These are phyloP conservation scores for Eulemur rufifrons DNA, from an alignment of 2,113 vertebrate genomes.

Conservation along the genomic window DNA sequence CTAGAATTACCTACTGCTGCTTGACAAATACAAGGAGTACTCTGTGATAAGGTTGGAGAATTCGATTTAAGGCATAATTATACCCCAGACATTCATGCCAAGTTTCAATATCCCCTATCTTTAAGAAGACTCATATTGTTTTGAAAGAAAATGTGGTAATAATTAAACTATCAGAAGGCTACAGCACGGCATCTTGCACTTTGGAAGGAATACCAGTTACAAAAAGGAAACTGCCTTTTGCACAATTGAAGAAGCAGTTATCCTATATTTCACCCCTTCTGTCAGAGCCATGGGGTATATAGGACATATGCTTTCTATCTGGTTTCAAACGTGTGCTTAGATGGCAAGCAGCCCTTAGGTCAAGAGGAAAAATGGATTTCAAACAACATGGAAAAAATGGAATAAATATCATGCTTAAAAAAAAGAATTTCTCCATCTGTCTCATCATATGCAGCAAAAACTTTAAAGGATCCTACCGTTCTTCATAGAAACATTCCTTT, in stretches of 20 bases:
- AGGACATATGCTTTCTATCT: slow-evolving; percentile 54
- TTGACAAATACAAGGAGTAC: background rate
- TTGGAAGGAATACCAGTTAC: background rate
- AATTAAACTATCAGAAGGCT: slow-evolving; percentile 18
- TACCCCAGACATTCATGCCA: background rate
- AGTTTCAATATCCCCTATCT: background rate
- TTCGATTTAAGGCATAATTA: background rate
- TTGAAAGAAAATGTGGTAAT: background rate
- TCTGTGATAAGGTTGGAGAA: background rate
- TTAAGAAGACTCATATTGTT: background rate
- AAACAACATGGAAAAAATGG: slow-evolving; percentile 48
- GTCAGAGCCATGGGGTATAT: background rate
- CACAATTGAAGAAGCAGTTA: background rate
- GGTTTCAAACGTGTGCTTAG: slow-evolving; percentile 48
- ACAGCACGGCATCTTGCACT: background rate
- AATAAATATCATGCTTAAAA: slow-evolving; percentile 67
- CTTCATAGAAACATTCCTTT: background rate
- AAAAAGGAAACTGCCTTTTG: slow-evolving; percentile 5
- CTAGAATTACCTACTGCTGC: background rate
- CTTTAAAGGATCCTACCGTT: background rate
- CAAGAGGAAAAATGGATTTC: slow-evolving; percentile 50
- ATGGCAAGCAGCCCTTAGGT: slow-evolving; percentile 45
- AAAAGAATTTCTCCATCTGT: slow-evolving; percentile 61
- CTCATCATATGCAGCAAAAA: background rate
- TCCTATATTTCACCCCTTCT: slow-evolving; percentile 27